Conservation (phyloP, 1,140 invertebrate species). For the Thrips palmi region DNA sequence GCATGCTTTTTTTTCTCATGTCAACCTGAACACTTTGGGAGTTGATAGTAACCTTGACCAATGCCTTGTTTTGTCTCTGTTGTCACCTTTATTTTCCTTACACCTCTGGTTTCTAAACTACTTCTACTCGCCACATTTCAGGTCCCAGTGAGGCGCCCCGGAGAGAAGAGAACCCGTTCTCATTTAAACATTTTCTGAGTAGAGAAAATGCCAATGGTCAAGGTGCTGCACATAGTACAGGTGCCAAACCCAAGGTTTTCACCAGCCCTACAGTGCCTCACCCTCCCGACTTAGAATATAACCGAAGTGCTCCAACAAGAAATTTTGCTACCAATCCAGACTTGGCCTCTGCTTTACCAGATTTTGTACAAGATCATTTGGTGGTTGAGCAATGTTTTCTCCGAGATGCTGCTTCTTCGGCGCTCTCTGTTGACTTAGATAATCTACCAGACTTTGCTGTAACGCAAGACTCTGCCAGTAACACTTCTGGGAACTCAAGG, state of each 20-base stretch:
- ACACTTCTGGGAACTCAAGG: constrained; percentile 9
- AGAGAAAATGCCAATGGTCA: constrained; percentile 21
- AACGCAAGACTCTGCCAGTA: constrained; percentile 2
- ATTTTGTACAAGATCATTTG: constrained; percentile 40
- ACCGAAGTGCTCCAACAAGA: constrained; percentile 5
- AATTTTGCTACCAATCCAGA: constrained; percentile 11
- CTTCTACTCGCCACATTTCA: too few relatives aligned
- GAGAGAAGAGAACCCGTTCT: constrained; percentile 54
- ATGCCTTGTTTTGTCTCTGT: too few relatives aligned
- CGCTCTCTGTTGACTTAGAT: constrained; percentile 22
- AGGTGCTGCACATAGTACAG: constrained; percentile 13
- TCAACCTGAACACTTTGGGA: too few relatives aligned
- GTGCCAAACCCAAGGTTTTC: constrained; percentile 8
- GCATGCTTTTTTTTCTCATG: too few relatives aligned
- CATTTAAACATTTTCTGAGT: constrained; percentile 61
- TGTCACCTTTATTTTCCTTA: too few relatives aligned
- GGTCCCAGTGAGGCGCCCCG: constrained; percentile 27
- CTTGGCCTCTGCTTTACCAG: constrained; percentile 29
- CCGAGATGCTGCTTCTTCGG: constrained; percentile 16
- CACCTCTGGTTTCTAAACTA: too few relatives aligned
- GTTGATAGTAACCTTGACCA: too few relatives aligned
- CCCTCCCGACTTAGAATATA: constrained; percentile 7
- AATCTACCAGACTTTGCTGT: constrained; percentile 25
- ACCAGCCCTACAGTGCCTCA: constrained; percentile 10
- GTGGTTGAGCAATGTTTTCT: constrained; percentile 32